Conservation (phyloP, 2,113 vertebrate genomes). For the Gopherus evgoodei region DNA sequence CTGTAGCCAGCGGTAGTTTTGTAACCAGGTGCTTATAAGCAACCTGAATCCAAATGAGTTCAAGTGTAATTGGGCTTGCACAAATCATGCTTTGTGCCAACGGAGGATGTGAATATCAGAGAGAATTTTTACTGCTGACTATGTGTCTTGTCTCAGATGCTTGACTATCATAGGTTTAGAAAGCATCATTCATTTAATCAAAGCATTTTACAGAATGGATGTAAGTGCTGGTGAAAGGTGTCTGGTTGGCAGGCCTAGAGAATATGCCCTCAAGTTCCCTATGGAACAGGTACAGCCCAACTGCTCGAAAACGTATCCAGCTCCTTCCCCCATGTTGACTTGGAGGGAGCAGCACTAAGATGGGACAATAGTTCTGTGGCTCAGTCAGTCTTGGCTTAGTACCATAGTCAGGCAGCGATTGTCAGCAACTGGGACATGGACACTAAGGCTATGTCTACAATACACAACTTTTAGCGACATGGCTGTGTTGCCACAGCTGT, state of each 20-base stretch:
- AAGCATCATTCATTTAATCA: not conserved
- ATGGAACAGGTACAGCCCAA: not conserved
- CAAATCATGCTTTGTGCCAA: not conserved
- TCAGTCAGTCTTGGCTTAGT: not conserved
- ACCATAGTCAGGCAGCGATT: not conserved
- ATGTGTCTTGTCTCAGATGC: not conserved
- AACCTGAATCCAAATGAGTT: not conserved
- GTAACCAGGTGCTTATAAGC: not conserved
- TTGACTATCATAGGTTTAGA: not conserved
- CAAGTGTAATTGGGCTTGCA: not conserved
- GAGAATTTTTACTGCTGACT: not conserved
- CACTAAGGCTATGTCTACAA: no score
- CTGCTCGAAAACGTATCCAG: not conserved
- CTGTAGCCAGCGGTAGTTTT: no score
- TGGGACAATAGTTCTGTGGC: not conserved
- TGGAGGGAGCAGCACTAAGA: not conserved
- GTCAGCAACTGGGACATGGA: not conserved
- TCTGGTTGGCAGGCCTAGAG: not conserved
- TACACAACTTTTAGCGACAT: no score
- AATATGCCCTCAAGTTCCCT: not conserved
- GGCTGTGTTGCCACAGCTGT: no score
- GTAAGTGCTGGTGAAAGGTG: not conserved
- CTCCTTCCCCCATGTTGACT: not conserved
- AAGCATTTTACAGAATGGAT: not conserved
- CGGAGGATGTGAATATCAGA: constrained; percentile 24